phyloP scores from a whole-genome alignment of 2,797 vertebrate species.

The Molossus molossus region DNA sequence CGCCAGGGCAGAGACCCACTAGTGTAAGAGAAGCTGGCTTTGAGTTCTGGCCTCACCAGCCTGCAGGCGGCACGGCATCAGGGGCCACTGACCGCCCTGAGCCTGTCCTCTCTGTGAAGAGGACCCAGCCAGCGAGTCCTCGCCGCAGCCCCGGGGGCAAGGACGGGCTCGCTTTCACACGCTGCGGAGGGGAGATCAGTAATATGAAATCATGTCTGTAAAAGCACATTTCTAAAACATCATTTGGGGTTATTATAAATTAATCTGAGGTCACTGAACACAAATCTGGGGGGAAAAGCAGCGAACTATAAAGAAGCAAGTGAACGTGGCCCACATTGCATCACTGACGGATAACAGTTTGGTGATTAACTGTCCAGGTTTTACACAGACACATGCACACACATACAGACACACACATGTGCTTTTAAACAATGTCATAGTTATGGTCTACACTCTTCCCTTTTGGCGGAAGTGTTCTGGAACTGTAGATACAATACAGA shows the following conservation, averaged over 20 bases:
- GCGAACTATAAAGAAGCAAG: slow-evolving; percentile 42
- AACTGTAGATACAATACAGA: not conserved
- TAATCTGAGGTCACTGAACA: slow-evolving; percentile 20
- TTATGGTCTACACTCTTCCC: not conserved
- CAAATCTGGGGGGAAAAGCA: not conserved
- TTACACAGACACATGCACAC: not conserved
- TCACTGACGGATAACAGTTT: not conserved
- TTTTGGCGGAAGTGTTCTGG: not conserved
- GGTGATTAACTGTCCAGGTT: not conserved
- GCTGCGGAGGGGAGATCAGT: not conserved
- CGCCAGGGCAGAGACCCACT: not conserved
- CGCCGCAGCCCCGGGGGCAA: not conserved
- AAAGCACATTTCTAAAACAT: slow-evolving; percentile 17
- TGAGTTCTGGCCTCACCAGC: not conserved
- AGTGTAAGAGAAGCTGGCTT: not conserved
- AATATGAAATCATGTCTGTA: not conserved
- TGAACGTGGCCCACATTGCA: not conserved
- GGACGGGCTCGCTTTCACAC: not conserved
- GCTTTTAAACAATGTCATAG: not conserved
- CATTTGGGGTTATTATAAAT: not conserved
- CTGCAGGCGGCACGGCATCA: not conserved
- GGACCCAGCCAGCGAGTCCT: not conserved
- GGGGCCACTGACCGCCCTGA: not conserved
- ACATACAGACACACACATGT: not conserved
- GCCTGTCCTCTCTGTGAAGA: not conserved